Conservation (phyloP, 2,113 vertebrate genomes). For the Pimephales promelas region DNA sequence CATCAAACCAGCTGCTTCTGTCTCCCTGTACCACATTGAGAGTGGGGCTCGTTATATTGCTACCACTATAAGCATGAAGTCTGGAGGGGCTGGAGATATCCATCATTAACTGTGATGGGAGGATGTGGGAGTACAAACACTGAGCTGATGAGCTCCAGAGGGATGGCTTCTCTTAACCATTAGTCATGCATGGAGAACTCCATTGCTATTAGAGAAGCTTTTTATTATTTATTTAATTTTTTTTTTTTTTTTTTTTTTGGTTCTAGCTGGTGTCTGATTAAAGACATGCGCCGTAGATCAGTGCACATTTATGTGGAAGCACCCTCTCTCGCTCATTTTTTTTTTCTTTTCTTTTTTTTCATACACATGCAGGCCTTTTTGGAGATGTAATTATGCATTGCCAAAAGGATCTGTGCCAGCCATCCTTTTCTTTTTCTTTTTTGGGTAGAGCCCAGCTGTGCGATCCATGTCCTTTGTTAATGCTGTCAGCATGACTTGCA, state of each 20-base stretch:
- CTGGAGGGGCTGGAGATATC: constrained; percentile 49
- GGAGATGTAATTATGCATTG: constrained; percentile 18
- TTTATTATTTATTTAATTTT: too few relatives aligned
- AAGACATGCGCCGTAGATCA: constrained; percentile 36
- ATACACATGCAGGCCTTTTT: constrained; percentile 11
- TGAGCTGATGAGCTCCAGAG: constrained; percentile 36
- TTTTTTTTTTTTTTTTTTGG: too few relatives aligned
- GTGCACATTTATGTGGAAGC: neutral
- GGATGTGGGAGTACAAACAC: constrained; percentile 33
- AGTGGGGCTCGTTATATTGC: constrained; percentile 23
- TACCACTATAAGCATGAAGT: constrained; percentile 27
- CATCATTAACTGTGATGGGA: constrained; percentile 47
- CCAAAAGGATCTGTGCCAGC: constrained; percentile 29
- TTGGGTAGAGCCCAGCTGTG: constrained; percentile 17
- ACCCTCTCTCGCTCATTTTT: neutral
- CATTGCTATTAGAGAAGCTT: constrained; percentile 32
- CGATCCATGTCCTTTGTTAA: constrained; percentile 37
- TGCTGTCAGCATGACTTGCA: neutral
- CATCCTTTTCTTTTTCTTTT: constrained; percentile 1
- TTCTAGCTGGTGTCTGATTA: constrained; percentile 27
- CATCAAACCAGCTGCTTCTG: constrained; percentile 1
- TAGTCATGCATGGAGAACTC: constrained; percentile 48
- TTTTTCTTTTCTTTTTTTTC: too few relatives aligned
- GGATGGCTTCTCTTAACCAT: constrained; percentile 50
- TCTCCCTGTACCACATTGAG: constrained; percentile 20